Conservation (phyloP, 2,888 invertebrate genomes). For the Desoria tigrina region DNA sequence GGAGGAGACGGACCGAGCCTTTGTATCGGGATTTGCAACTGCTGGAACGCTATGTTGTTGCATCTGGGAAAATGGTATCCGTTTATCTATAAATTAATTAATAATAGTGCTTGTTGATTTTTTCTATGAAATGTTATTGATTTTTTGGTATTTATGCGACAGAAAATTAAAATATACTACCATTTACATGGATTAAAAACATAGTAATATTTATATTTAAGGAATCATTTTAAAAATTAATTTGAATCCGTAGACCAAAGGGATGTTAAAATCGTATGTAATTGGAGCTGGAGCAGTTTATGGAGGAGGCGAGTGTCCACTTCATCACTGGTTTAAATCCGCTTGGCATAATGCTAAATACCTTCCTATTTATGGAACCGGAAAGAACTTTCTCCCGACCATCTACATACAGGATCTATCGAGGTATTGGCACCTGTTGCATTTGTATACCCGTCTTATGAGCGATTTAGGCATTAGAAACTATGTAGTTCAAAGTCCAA, state of each 20-base stretch:
- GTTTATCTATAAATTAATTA: background rate
- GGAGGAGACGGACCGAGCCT: conserved; percentile 43
- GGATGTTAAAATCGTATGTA: conserved; percentile 60
- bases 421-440: too few species aligned
- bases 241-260: conserved; percentile 34
- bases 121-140: background rate
- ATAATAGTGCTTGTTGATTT: too few species aligned
- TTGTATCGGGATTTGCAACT: conserved; percentile 48
- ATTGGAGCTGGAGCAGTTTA: conserved; percentile 66
- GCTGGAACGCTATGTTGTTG: conserved; percentile 49
- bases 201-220: too few species aligned
- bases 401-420: conserved; percentile 67
- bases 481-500: too few species aligned
- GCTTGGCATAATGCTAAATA: conserved; percentile 67
- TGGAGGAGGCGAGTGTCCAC: conserved; percentile 65
- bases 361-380: conserved; percentile 64
- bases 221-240: too few species aligned
- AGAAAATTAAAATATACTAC: background rate
- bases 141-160: background rate
- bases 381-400: conserved; percentile 65
- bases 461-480: too few species aligned
- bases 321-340: conserved; percentile 68
- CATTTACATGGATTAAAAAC: background rate
- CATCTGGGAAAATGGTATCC: conserved; percentile 50
- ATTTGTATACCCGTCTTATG: too few species aligned